phyloP scores from a whole-genome alignment of 2,113 vertebrate species.

The Gallinago undulata region DNA sequence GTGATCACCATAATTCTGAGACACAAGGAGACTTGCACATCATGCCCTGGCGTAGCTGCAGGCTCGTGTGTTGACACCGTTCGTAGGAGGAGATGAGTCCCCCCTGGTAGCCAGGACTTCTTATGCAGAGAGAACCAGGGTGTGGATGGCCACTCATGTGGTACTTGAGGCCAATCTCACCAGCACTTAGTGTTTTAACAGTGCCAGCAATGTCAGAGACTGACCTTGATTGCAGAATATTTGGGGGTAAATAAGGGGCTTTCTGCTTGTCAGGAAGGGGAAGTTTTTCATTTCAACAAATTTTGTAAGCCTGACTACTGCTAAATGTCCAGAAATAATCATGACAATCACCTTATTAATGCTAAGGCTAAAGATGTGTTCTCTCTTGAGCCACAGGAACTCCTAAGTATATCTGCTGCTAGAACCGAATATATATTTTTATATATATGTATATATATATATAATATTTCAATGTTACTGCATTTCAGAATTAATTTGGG shows the following conservation, averaged over 20 bases:
- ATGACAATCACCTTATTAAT: background rate
- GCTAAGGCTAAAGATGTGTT: background rate
- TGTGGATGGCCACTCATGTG: background rate
- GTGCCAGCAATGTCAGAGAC: background rate
- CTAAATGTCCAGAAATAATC: background rate
- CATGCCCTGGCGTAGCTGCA: background rate
- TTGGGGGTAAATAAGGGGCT: background rate
- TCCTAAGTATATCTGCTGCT: background rate
- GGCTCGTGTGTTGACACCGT: background rate
- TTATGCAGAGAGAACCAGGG: background rate
- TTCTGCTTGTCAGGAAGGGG: background rate
- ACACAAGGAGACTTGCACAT: background rate
- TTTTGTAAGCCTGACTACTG: background rate
- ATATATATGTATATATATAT: too few species aligned
- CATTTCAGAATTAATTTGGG: background rate
- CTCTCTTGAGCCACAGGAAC: background rate
- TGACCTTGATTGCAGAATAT: background rate
- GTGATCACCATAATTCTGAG: background rate
- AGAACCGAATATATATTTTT: background rate
- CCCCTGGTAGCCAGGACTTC: background rate
- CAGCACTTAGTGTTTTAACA: background rate
- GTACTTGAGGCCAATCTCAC: background rate
- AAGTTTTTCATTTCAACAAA: background rate
- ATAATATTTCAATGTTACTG: background rate
- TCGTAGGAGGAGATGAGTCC: background rate